phyloP scores from a whole-genome alignment of 2,797 vertebrate species.

The Microctenopoma stevenorrisi region DNA sequence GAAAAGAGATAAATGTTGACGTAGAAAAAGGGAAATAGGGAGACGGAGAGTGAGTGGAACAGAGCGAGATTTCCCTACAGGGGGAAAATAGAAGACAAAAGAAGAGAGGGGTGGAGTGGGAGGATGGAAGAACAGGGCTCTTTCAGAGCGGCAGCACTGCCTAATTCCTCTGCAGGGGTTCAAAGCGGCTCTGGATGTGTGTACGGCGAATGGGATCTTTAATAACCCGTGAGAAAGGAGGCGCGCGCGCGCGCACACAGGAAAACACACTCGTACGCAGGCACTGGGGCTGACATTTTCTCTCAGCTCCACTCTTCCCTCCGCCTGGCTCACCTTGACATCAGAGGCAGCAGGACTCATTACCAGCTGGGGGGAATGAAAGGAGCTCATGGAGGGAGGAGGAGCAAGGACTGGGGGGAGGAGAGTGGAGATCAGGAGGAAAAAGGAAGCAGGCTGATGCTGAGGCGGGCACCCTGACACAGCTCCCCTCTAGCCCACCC shows the following conservation, averaged over 20 bases:
- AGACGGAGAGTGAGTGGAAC: slow-evolving; percentile 25
- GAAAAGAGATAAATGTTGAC: slow-evolving; percentile 63
- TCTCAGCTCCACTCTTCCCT: slow-evolving; percentile 81
- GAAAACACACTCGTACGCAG: slow-evolving; percentile 24
- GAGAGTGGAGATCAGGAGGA: slow-evolving; percentile 56
- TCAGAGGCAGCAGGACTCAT: slow-evolving; percentile 84
- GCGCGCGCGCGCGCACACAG: slow-evolving; percentile 20
- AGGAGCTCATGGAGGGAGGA: slow-evolving; percentile 65
- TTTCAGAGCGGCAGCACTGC: slow-evolving; percentile 69
- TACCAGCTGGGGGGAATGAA: slow-evolving; percentile 80
- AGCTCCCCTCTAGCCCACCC: slow-evolving; percentile 5
- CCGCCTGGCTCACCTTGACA: slow-evolving; percentile 83
- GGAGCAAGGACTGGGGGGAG: slow-evolving; percentile 42
- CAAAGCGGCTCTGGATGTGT: slow-evolving; percentile 68
- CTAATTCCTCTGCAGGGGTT: slow-evolving; percentile 82
- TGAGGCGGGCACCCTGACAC: slow-evolving; percentile 53
- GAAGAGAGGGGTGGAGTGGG: slow-evolving; percentile 73
- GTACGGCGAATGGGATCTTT: slow-evolving; percentile 65
- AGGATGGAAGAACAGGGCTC: slow-evolving; percentile 74
- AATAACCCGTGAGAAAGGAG: slow-evolving; percentile 74
- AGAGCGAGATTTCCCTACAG: slow-evolving; percentile 69
- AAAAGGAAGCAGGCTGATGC: slow-evolving; percentile 67
- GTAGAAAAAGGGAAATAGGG: slow-evolving; percentile 25
- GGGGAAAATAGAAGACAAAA: slow-evolving; percentile 76
- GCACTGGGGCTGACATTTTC: slow-evolving; percentile 78